phyloP scores from a whole-genome alignment of 2,797 vertebrate genomes.

The Taenioides sp. region DNA sequence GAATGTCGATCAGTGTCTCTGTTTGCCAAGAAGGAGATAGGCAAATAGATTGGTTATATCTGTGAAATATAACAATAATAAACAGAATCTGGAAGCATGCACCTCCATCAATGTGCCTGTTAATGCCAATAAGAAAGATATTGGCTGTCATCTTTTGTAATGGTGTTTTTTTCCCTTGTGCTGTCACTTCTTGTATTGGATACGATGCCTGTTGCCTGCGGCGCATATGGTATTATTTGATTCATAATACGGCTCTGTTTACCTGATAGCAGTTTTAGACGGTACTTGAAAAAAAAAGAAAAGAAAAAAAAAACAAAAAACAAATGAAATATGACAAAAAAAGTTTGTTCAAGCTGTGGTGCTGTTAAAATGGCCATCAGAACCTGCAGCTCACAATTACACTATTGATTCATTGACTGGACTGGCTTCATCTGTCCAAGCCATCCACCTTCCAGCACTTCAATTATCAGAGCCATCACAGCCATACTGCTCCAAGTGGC shows the following conservation, averaged over 20 bases:
- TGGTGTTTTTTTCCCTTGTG: slow-evolving; percentile 28
- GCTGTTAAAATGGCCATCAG: slow-evolving; percentile 50
- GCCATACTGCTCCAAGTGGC: slow-evolving; percentile 67
- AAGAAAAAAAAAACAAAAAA: slow-evolving; percentile 16
- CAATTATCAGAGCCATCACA: slow-evolving; percentile 80
- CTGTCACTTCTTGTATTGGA: slow-evolving; percentile 55
- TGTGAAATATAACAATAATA: slow-evolving; percentile 63
- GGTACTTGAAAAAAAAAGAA: slow-evolving; percentile 29
- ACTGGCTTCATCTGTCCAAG: slow-evolving; percentile 73
- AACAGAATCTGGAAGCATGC: slow-evolving; percentile 48
- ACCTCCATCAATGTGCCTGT: slow-evolving; percentile 39
- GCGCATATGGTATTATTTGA: slow-evolving; percentile 26
- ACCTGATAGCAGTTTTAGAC: slow-evolving; percentile 35
- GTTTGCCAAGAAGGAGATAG: slow-evolving; percentile 56
- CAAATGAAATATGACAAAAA: slow-evolving; percentile 25
- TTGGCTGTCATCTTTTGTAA: slow-evolving; percentile 49
- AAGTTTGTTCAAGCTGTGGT: slow-evolving; percentile 29
- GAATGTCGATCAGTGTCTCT: slow-evolving; percentile 64
- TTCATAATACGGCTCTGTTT: slow-evolving; percentile 40
- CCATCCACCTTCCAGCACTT: slow-evolving; percentile 74
- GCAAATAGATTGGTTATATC: slow-evolving; percentile 60
- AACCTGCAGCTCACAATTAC: slow-evolving; percentile 73
- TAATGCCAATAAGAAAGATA: slow-evolving; percentile 48
- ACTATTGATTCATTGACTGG: slow-evolving; percentile 75
- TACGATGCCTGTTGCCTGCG: slow-evolving; percentile 28